Conservation (phyloP, 1,140 invertebrate genomes). For the Lithobius niger region DNA sequence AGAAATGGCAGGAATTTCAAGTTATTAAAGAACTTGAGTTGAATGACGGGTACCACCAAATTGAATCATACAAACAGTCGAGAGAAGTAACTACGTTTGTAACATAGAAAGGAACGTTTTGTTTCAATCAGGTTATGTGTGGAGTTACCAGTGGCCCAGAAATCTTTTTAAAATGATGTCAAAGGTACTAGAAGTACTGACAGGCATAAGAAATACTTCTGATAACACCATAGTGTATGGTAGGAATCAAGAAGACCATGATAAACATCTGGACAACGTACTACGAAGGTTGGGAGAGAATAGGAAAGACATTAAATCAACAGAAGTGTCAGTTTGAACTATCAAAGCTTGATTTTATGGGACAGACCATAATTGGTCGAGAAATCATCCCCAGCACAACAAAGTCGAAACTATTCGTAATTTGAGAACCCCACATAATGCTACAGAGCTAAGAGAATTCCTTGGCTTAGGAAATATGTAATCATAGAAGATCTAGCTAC, state of each 20-base stretch:
- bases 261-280: background rate
- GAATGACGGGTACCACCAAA: too few relatives aligned
- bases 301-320: too few relatives aligned
- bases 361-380: background rate
- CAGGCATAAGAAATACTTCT: background rate
- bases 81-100: background rate
- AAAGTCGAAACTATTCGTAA: background rate
- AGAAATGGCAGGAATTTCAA: background rate
- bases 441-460: background rate
- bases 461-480: background rate
- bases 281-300: background rate
- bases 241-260: background rate
- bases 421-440: background rate
- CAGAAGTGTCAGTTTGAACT: background rate
- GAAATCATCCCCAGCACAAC: too few relatives aligned
- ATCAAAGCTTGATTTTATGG: too few relatives aligned
- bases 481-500: background rate
- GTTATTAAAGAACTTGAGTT: background rate
- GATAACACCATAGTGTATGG: background rate
- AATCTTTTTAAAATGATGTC: background rate
- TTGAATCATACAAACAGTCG: too few relatives aligned
- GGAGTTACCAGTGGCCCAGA: background rate
- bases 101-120: background rate
- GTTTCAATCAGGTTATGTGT: background rate
- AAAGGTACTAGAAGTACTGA: too few relatives aligned